A percentile compares a stretch with the other conserved stretches of the same genome.
Conservation (phyloP, 2,113 vertebrate species). For the Pseudorhombus dupliciocellatus region DNA sequence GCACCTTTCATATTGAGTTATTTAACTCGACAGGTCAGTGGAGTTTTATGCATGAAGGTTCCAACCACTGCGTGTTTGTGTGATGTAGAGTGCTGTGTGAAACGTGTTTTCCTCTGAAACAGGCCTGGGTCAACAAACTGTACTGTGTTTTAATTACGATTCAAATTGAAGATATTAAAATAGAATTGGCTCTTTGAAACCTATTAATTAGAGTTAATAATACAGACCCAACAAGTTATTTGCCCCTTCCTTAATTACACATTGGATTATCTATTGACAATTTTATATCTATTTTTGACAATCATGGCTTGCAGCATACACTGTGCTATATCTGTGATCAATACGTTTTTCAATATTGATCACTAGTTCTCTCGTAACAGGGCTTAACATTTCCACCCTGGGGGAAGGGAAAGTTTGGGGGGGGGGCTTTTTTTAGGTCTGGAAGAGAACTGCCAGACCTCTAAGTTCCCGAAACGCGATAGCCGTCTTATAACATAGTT, state of each 20-base stretch:
- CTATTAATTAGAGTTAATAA: neutral
- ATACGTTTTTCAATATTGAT: slow-evolving; percentile 30
- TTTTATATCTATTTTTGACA: slow-evolving; percentile 11
- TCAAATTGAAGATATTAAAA: neutral
- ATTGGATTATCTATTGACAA: slow-evolving; percentile 6
- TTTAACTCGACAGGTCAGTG: slow-evolving; percentile 19
- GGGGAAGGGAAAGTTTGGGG: slow-evolving; percentile 15
- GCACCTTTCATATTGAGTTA: neutral
- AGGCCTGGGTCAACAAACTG: slow-evolving; percentile 29
- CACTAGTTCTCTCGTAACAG: slow-evolving; percentile 63
- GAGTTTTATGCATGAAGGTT: slow-evolving; percentile 12
- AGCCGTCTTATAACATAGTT: slow-evolving; percentile 62
- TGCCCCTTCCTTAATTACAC: neutral
- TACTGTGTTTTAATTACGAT: neutral
- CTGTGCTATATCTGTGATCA: slow-evolving; percentile 16
- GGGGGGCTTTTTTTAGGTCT: slow-evolving; percentile 50
- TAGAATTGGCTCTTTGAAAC: slow-evolving; percentile 34
- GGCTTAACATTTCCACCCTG: slow-evolving; percentile 59
- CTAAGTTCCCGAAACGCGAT: slow-evolving; percentile 49
- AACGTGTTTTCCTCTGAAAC: slow-evolving; percentile 43
- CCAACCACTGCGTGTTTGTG: slow-evolving; percentile 28
- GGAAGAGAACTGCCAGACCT: slow-evolving; percentile 56
- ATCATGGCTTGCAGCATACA: neutral
- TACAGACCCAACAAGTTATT: neutral
- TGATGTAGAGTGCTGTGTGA: slow-evolving; percentile 43